phyloP scores from a whole-genome alignment of 1,140 invertebrate species.

The Drosophila subobscura region DNA sequence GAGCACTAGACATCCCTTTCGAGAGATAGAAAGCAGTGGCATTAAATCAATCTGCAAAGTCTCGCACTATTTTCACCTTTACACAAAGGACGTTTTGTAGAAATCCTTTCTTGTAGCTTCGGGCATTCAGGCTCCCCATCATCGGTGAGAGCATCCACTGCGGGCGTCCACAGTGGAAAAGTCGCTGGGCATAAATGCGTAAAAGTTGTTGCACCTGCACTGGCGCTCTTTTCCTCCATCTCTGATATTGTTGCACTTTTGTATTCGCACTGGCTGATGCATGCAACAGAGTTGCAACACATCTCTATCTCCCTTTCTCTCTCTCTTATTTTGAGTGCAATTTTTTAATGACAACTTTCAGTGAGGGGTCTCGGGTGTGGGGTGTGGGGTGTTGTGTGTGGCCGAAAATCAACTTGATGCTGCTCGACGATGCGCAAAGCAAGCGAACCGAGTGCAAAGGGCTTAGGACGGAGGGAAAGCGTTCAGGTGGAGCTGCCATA shows the following conservation, averaged over 20 bases:
- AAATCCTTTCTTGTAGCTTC: no score
- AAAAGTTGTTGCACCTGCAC: constrained; percentile 8
- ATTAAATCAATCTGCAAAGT: no score
- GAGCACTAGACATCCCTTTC: no score
- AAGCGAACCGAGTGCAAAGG: constrained; percentile 35
- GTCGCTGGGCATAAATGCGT: constrained; percentile 35
- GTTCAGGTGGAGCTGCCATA: constrained; percentile 53
- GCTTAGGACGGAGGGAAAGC: constrained; percentile 37
- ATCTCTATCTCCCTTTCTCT: constrained; percentile 9
- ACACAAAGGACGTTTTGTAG: no score
- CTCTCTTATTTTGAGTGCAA: constrained; percentile 43
- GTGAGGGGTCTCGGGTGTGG: background rate
- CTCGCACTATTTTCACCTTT: no score
- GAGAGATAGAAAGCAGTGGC: no score
- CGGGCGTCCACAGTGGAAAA: no score
- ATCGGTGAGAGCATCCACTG: no score
- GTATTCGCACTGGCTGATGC: background rate
- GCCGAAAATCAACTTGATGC: constrained; percentile 36
- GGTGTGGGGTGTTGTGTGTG: background rate
- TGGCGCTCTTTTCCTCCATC: constrained; percentile 15
- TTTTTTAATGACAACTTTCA: constrained; percentile 64
- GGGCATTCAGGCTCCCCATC: no score
- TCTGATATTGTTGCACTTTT: constrained; percentile 50
- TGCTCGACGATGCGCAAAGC: constrained; percentile 50
- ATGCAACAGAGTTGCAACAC: constrained; percentile 55